Conservation (phyloP, 1,140 invertebrate species). For the Diorhabda carinulata region DNA sequence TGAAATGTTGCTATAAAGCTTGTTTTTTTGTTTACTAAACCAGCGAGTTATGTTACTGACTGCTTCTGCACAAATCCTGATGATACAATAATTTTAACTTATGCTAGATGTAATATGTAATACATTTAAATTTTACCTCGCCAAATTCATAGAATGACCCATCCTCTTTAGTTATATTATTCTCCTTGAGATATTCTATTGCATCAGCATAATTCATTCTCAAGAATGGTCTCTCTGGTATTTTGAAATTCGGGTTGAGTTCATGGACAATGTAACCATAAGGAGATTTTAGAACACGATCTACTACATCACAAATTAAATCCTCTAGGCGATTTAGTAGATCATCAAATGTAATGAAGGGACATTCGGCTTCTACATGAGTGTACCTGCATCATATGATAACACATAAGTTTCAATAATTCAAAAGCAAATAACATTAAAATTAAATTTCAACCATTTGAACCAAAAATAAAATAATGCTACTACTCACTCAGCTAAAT, state of each 20-base stretch:
- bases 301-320: conserved; percentile 92
- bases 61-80: too few relatives aligned
- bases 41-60: too few relatives aligned
- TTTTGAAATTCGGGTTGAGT: conserved; percentile 88
- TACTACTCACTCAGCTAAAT: conserved; percentile 83
- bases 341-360: conserved; percentile 93
- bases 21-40: too few relatives aligned
- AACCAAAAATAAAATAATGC: not conserved
- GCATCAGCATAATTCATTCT: conserved; percentile 94
- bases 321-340: conserved; percentile 88
- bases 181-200: conserved; percentile 85
- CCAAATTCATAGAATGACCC: conserved; percentile 96
- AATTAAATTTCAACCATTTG: not conserved
- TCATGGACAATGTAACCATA: conserved; percentile 78
- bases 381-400: conserved; percentile 66
- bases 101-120: too few relatives aligned
- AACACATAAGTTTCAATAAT: not conserved
- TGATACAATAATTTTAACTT: too few relatives aligned
- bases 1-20: too few relatives aligned
- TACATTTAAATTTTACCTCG: conserved; percentile 60
- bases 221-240: conserved; percentile 85
- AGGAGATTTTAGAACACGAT: conserved; percentile 83
- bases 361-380: conserved; percentile 95
- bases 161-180: conserved; percentile 97
- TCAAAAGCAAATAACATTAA: not conserved